Percentiles rank a stretch among this genome's conserved stretches.
Conservation (phyloP, 1,140 invertebrate species). For the Gonioctena quinquepunctata region DNA sequence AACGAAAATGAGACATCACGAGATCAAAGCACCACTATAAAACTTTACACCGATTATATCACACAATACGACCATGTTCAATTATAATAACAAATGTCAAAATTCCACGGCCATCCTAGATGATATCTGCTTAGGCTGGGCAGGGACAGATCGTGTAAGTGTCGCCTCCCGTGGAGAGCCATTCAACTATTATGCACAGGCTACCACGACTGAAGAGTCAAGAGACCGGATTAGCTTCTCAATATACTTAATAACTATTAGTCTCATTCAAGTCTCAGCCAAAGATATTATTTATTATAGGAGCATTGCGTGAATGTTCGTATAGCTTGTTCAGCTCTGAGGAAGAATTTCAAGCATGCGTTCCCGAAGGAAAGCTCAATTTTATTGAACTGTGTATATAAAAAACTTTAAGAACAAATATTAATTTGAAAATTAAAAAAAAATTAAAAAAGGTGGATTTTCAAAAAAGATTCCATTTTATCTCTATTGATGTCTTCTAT, state of each 20-base stretch:
- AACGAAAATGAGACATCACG: conserved; percentile 1
- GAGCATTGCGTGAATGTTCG: conserved; percentile 23
- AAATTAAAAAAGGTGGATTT: no score
- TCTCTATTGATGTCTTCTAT: no score
- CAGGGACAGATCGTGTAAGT: conserved; percentile 38
- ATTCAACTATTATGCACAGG: conserved; percentile 48
- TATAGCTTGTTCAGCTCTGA: no score
- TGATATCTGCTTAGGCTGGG: conserved; percentile 37
- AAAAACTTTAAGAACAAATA: no score
- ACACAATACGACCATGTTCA: conserved; percentile 26
- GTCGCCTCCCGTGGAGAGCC: conserved; percentile 42
- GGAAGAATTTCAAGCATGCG: no score
- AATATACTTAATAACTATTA: conserved; percentile 43
- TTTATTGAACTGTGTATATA: no score
- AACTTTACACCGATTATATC: conserved; percentile 22
- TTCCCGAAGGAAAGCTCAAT: no score
- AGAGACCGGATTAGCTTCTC: conserved; percentile 25
- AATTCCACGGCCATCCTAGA: conserved; percentile 39
- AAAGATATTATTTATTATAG: conserved; percentile 28
- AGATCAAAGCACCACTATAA: background rate
- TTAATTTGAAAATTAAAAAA: no score
- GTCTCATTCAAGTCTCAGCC: conserved; percentile 29
- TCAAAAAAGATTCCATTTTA: no score
- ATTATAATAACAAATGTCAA: conserved; percentile 28
- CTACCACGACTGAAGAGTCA: conserved; percentile 31